Evolutionary conservation across 92 coral and sea anemone species (phyloP), one percentile per base, ranked within the genome.

Genomic region (Micromussa lordhowensis): DNA sequence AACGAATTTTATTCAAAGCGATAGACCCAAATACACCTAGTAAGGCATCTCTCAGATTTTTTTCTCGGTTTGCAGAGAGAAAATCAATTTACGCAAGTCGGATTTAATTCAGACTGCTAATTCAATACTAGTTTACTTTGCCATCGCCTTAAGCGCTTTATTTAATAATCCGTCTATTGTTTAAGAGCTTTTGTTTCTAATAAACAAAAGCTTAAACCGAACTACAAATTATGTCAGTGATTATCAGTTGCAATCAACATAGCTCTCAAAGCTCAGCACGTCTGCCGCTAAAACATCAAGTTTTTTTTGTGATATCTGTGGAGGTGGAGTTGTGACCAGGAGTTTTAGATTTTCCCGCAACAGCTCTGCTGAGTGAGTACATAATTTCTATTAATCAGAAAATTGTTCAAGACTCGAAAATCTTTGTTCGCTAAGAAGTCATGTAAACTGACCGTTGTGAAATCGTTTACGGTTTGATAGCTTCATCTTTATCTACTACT

Each of bases 201-300:
- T 69, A 73, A 73, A 84, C 80, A 75, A 82, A 84, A 53, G 68
- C 29, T 53, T 84, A 77, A 84, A 29, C 28, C 29, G 71, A 84
- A 84, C 88, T 71, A 53, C 38, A 84, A 74, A 72, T 75, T 53
- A 84, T 32, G 22, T 16, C 71, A 24, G 51, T 63, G 69, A 35
- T 19, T 32, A 15, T 22, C 44, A 7, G 53, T 2, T 4, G 31
- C 70, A 58, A 63, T 57, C 19, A 80, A 59, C 28, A 80, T 40
- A 32, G 16, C 26, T 21, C 71, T 16, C 72, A 59, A 19, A 57
- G 32, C 44, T 58, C 49, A 10, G 24, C 28, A 19, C 70, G 51
- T 35, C 53, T 57, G 51, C 32, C 51, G 51, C 40, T 3, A 22
- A 34, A 34, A 35, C 49, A 72, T 11, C 51, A 16, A 0, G 15